Evolutionary conservation across 1,140 invertebrate species (phyloP).

Genomic region (Hylyphantes graminicola): DNA sequence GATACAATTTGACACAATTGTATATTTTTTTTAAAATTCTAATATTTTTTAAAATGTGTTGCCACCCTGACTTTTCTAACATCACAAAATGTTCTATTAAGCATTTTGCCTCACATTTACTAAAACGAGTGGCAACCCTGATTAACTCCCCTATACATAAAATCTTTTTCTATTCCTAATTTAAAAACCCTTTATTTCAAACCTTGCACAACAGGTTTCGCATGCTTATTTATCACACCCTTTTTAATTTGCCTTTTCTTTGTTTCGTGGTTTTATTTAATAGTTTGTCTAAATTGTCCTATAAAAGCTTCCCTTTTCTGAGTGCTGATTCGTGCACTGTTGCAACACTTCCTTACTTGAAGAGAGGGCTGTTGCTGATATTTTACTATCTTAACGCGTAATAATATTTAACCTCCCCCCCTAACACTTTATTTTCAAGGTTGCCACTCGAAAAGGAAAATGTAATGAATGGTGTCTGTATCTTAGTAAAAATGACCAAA

Average conservation of each 20-base stretch:
- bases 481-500: too few species aligned
- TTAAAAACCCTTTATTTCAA: slow-evolving; percentile 10
- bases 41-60: slow-evolving; percentile 16
- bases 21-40: not conserved
- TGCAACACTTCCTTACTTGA: slow-evolving; percentile 59
- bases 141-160: not conserved
- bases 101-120: slow-evolving; percentile 3
- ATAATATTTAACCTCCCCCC: slow-evolving; percentile 15
- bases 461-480: too few species aligned
- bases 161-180: not conserved
- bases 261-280: slow-evolving; percentile 36
- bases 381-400: not conserved
- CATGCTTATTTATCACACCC: slow-evolving; percentile 29
- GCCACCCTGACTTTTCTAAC: slow-evolving; percentile 13
- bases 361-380: slow-evolving; percentile 49
- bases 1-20: not conserved
- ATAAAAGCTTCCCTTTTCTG: slow-evolving; percentile 14
- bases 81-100: slow-evolving; percentile 8
- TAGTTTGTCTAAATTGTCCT: slow-evolving; percentile 60
- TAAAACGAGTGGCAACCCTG: slow-evolving; percentile 52
- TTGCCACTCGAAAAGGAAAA: slow-evolving; percentile 36
- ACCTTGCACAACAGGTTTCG: slow-evolving; percentile 15
- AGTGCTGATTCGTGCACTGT: slow-evolving; percentile 30
- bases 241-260: slow-evolving; percentile 32
- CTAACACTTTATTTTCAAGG: slow-evolving; percentile 26